Evolutionary conservation across 2,113 vertebrate genomes (phyloP).

Genomic region (Numida meleagris): DNA sequence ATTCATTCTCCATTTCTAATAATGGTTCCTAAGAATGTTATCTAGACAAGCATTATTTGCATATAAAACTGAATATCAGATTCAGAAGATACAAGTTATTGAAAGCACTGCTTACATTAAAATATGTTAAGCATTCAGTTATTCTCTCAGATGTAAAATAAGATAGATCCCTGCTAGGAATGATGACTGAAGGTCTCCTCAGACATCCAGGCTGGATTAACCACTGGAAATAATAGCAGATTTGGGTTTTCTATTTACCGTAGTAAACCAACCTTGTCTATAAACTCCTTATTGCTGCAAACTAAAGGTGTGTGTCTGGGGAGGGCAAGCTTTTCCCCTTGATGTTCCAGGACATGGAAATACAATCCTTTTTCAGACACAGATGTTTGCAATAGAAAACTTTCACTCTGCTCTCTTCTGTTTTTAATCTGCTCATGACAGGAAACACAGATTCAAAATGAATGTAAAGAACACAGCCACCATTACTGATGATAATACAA

Average conservation of each 20-base stretch:
- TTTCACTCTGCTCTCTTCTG: constrained; percentile 70
- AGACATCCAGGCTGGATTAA: constrained; percentile 14
- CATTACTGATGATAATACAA: constrained; percentile 73
- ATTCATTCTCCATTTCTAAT: neutral
- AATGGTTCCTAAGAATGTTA: neutral
- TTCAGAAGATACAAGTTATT: neutral
- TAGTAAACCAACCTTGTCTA: constrained; percentile 37
- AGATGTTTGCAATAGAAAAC: constrained; percentile 78
- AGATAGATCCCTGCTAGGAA: neutral
- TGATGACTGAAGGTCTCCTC: neutral
- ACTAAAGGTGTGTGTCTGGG: constrained; percentile 65
- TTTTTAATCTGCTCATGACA: constrained; percentile 73
- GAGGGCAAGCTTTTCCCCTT: constrained; percentile 66
- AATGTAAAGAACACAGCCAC: constrained; percentile 69
- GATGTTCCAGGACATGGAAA: constrained; percentile 73
- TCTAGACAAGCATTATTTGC: neutral
- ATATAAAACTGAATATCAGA: neutral
- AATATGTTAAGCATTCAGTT: neutral
- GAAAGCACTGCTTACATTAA: neutral
- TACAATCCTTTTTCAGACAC: constrained; percentile 67
- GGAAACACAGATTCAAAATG: constrained; percentile 75
- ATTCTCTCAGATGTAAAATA: neutral
- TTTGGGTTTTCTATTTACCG: constrained; percentile 47
- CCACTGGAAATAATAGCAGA: neutral
- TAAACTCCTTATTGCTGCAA: constrained; percentile 59